Base-by-base conservation (phyloP, 2,888 invertebrate species). In the Rutpela maculata region DNA sequence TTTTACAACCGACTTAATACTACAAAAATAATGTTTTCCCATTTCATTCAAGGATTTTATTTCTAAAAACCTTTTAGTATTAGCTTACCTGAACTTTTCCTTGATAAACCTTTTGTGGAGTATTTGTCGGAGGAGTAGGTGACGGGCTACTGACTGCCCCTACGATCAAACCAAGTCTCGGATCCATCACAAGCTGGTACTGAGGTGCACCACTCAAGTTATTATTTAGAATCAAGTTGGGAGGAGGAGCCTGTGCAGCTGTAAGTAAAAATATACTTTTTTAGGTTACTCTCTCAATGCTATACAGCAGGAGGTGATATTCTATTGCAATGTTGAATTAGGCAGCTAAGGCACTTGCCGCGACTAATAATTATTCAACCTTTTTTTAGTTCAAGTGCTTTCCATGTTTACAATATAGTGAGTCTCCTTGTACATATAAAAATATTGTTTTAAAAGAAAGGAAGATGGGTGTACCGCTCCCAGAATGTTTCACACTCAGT, bases 131-230 rank as follows among this genome's bases (percentile, higher is more conserved):
- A 18, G 71, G 55, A 26, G 71, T 72, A 10, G 62, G 1, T 1
- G 71, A 18, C 1, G 78, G 50, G 11, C 73, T 73, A 38, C 66
- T 76, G 10, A 82, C 78, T 1, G 83, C 74, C 9, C 84, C 84
- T 19, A 85, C 81, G n/a, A 85, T 82, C 5, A 84, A 59, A 12
- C 84, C 82, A 19, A 82, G 63, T 60, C 81, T 76, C 15, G 92
- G 91, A 87, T 92, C 92, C 89, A 92, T 90, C 2, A 92, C 90
- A 38, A 92, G 87, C 78, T 92, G 91, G 81, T 88, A 89, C 31
- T 83, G 77, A 73, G 75, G 57, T 18, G 62, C 55, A n/a, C 69
- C 75, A 17, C 70, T 65, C n/a, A 66, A 71, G 12, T 63, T 69
- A 63, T 74, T 78, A 74, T 83, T 82, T n/a, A 85, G 75, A 65